Percentiles rank a stretch among this genome's conserved stretches.
phyloP scores from a whole-genome alignment of 2,888 invertebrate genomes.

The Cerceris ruficornis region DNA sequence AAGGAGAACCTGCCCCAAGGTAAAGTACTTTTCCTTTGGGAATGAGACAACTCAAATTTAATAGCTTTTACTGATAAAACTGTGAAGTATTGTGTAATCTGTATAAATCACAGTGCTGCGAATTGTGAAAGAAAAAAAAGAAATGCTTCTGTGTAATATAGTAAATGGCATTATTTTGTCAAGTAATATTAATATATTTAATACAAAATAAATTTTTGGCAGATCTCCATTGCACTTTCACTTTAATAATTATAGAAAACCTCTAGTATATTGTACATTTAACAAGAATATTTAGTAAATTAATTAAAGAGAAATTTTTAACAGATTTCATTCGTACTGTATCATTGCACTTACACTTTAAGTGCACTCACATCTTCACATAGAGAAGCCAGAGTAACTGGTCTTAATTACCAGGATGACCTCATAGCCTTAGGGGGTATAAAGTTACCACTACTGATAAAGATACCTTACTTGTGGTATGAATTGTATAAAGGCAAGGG shows the following conservation, averaged over 20 bases:
- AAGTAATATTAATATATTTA: no score
- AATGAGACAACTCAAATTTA: not conserved
- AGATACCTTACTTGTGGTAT: constrained; percentile 65
- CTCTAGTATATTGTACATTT: no score
- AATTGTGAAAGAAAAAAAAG: not conserved
- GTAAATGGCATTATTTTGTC: no score
- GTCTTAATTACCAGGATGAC: constrained; percentile 81
- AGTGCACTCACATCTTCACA: constrained; percentile 50
- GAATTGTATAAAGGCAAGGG: constrained; percentile 51
- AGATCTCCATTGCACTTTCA: no score
- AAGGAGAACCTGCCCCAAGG: constrained; percentile 96
- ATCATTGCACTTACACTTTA: constrained; percentile 48
- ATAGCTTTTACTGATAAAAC: not conserved
- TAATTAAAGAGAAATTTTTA: constrained; percentile 10
- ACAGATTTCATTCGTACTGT: constrained; percentile 50
- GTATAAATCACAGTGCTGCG: not conserved
- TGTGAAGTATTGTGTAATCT: not conserved
- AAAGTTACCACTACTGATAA: constrained; percentile 75
- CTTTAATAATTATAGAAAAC: no score
- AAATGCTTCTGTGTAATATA: no score
- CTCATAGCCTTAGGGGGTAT: constrained; percentile 78
- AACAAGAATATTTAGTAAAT: no score
- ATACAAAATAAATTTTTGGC: no score
- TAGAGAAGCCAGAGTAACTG: constrained; percentile 75
- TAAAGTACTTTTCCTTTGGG: constrained; percentile 79